phyloP scores from a whole-genome alignment of 2,113 vertebrate species.

The Tauraco erythrolophus region DNA sequence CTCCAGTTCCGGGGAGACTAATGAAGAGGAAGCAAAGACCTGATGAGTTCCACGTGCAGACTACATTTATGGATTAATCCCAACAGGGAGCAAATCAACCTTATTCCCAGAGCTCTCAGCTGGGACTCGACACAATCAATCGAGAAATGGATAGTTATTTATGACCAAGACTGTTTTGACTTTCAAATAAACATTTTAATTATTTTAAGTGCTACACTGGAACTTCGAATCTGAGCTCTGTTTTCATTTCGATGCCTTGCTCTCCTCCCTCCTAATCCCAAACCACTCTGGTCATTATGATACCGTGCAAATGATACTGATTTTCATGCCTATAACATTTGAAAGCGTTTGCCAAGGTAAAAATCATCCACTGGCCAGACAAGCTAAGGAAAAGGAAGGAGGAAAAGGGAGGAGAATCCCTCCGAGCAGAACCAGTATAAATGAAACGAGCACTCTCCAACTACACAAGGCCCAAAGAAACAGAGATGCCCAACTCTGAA shows the following conservation, averaged over 20 bases:
- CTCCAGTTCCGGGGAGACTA: constrained; percentile 64
- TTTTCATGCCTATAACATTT: not conserved
- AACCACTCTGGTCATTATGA: not conserved
- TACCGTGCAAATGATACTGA: not conserved
- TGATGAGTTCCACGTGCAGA: constrained; percentile 71
- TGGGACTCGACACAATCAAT: constrained; percentile 21
- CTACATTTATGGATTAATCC: constrained; percentile 77
- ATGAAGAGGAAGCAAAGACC: constrained; percentile 68
- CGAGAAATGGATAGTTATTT: constrained; percentile 62
- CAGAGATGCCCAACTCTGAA: not conserved
- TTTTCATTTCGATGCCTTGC: not conserved
- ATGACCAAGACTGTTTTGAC: constrained; percentile 59
- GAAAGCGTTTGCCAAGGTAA: not conserved
- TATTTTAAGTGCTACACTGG: constrained; percentile 68
- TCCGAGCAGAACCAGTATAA: fast-evolving
- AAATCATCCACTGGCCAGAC: not conserved
- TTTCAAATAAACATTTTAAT: constrained; percentile 73
- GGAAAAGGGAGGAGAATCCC: not conserved
- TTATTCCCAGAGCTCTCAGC: constrained; percentile 52
- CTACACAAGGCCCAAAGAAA: not conserved
- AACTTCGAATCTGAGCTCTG: not conserved
- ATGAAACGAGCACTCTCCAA: not conserved
- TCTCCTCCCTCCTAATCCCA: constrained; percentile 42
- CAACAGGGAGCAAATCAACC: constrained; percentile 75
- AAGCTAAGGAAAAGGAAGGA: not conserved